Evolutionary conservation across 2,888 invertebrate genomes (phyloP).

Genomic region (Stegana nigrithorax): DNA sequence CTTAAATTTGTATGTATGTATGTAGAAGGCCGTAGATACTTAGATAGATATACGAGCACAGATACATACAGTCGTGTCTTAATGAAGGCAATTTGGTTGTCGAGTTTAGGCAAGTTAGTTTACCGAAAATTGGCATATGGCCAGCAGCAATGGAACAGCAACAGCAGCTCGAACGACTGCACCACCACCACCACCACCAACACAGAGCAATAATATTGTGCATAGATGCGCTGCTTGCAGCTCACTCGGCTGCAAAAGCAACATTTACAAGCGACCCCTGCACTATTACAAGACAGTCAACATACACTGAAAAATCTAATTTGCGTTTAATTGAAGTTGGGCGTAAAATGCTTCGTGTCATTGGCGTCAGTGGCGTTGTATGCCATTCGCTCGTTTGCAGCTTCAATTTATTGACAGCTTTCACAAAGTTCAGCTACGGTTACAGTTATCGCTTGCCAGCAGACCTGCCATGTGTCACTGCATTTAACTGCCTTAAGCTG

Average conservation of each 20-base stretch:
- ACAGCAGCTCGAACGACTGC: slow-evolving; percentile 25
- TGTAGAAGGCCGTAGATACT: no score
- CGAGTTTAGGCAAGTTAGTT: slow-evolving; percentile 62
- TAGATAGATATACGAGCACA: neutral
- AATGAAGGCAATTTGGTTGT: slow-evolving; percentile 62
- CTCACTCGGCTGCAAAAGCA: neutral
- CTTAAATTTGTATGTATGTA: no score
- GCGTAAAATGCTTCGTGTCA: neutral
- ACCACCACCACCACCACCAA: slow-evolving; percentile 6
- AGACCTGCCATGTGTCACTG: no score
- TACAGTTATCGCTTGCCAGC: no score
- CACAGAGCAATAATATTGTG: neutral
- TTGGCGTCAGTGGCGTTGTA: no score
- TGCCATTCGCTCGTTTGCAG: neutral
- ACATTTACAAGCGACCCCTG: neutral
- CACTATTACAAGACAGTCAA: neutral
- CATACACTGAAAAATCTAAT: neutral
- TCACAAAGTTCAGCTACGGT: no score
- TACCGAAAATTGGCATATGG: slow-evolving; percentile 65
- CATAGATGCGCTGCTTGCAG: neutral
- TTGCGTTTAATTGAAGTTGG: neutral
- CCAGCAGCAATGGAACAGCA: slow-evolving; percentile 49
- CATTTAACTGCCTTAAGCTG: no score
- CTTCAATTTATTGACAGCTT: no score
- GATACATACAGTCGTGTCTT: slow-evolving; percentile 41